Conservation (phyloP, 1,140 invertebrate genomes). For the Manduca sexta region DNA sequence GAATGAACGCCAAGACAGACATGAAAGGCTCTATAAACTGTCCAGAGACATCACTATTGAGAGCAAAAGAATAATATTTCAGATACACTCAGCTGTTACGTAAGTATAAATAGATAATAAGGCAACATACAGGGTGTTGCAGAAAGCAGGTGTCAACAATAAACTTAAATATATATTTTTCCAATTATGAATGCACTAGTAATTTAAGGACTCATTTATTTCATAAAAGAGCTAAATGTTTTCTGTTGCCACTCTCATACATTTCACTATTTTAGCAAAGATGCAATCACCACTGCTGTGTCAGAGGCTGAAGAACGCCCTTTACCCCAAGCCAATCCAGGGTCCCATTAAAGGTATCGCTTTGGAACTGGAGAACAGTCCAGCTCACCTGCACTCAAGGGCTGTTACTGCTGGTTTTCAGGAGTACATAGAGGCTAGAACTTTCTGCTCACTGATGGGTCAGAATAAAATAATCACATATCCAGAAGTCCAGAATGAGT, state of each 20-base stretch:
- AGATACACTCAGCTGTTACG: slow-evolving; percentile 82
- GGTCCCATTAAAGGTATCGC: slow-evolving; percentile 81
- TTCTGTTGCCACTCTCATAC: not conserved
- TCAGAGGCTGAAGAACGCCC: slow-evolving; percentile 78
- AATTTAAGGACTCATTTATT: too few relatives aligned
- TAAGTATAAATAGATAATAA: slow-evolving; percentile 25
- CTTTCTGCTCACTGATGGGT: slow-evolving; percentile 54
- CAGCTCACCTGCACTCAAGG: slow-evolving; percentile 82
- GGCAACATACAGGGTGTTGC: slow-evolving; percentile 2
- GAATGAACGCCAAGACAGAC: slow-evolving; percentile 87
- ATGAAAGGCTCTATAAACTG: slow-evolving; percentile 88
- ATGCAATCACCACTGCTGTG: slow-evolving; percentile 74
- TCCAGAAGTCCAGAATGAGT: slow-evolving; percentile 47
- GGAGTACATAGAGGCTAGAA: slow-evolving; percentile 90
- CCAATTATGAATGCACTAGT: too few relatives aligned
- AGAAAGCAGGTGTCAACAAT: slow-evolving; percentile 1
- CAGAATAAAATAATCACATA: slow-evolving; percentile 40
- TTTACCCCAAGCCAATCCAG: slow-evolving; percentile 76
- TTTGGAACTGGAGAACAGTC: slow-evolving; percentile 80
- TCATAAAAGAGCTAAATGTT: too few relatives aligned
- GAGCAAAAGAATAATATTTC: slow-evolving; percentile 92
- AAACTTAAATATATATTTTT: too few relatives aligned
- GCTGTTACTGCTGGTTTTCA: slow-evolving; percentile 88
- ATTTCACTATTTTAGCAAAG: slow-evolving; percentile 65
- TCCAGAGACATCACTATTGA: slow-evolving; percentile 94